Conservation (phyloP, 2,113 vertebrate species). For the Bothrops jararaca region DNA sequence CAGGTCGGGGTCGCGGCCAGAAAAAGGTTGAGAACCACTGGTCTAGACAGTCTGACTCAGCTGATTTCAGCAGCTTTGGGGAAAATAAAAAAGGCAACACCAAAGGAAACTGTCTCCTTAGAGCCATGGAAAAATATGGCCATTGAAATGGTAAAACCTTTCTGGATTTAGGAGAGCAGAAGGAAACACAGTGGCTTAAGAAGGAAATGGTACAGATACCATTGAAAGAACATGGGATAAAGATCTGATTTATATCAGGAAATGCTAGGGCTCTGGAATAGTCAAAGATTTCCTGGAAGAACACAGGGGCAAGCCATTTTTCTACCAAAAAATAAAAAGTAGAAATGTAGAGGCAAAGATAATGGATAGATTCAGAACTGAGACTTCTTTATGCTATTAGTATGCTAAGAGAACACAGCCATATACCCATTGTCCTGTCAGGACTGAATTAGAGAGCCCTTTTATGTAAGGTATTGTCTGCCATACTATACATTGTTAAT, state of each 20-base stretch:
- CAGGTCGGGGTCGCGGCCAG: too few species aligned
- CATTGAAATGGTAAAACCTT: background rate
- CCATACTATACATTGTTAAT: background rate
- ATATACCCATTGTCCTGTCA: background rate
- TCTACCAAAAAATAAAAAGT: background rate
- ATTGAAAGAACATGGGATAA: background rate
- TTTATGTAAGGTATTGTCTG: background rate
- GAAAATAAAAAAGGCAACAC: background rate
- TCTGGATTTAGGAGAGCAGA: background rate
- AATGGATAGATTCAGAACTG: background rate
- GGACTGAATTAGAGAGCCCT: background rate
- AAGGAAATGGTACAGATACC: background rate
- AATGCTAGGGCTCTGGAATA: background rate
- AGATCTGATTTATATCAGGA: background rate
- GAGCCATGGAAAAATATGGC: background rate
- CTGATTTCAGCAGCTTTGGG: background rate
- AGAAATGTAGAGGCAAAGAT: background rate
- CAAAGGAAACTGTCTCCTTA: background rate
- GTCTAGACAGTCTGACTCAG: background rate
- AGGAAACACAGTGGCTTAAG: background rate
- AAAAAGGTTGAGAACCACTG: too few species aligned
- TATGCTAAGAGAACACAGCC: background rate
- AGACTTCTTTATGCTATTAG: background rate
- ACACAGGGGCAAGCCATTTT: background rate
- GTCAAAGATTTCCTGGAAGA: background rate